Evolutionary conservation across 92 coral and sea anemone genomes (phyloP), one percentile per base, ranked within the genome.

Genomic region (Actinostola sp.): DNA sequence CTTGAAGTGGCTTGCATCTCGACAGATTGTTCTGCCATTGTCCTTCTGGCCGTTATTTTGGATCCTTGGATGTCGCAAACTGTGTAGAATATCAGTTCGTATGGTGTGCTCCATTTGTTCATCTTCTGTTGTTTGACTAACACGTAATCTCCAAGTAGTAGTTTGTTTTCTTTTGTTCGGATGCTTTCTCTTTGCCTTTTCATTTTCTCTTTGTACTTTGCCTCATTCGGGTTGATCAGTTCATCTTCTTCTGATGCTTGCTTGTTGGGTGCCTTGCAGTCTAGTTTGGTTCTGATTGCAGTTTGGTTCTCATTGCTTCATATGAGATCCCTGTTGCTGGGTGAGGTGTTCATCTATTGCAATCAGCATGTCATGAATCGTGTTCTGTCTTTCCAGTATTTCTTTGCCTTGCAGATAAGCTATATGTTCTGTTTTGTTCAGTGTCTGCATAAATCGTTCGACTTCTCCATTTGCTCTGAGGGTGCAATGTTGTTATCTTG

Each of bases 101-200:
- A 73, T 6, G 83, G 86, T 32, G 86, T 86, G 56, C 84, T 81
- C 91, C 91, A 86, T 46, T 72, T 80, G 86, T 80, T 80, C 62
- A 33, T 70, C 36, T 25, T 70, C 34, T 27, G 41, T 29, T 79
- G 84, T 38, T 66, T 87, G 71, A 87, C 88, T 29, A 88, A 38
- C 58, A 83, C 92, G 39, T 88, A 70, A 66, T 88, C 86, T 33
- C 86, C 89, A 39, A 74, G 86, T 52, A 84, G 51, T 57, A 83
- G 65, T 4, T 46, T 79, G n/a, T 59, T 56, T 43, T 88, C 83
- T 57, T 71, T 72, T 10, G 88, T 82, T 34, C 79, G 70, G 11
- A 86, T 78, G 63, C 56, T 71, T 57, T 88, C 89, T 58, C 77
- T 62, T 41, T 63, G 56, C 39, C 17, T 44, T 33, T 76, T 86